phyloP scores from a whole-genome alignment of 1,140 invertebrate species.

The Helicoverpa zea region DNA sequence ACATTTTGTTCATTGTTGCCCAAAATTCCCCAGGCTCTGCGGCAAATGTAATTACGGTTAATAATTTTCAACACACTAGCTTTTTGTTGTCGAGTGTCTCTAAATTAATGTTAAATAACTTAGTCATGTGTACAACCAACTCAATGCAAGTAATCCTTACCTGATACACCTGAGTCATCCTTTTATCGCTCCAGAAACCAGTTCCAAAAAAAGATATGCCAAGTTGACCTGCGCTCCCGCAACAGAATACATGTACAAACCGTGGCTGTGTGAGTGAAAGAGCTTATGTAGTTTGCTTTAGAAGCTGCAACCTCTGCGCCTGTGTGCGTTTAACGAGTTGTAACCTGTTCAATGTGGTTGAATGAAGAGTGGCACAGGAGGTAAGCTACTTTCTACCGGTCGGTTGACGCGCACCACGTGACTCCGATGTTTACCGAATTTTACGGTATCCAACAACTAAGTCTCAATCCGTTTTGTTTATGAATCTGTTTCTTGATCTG shows the following conservation, averaged over 20 bases:
- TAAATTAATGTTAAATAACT: constrained; percentile 9
- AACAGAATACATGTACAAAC: constrained; percentile 44
- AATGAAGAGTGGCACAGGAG: constrained; percentile 82
- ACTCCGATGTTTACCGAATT: constrained; percentile 60
- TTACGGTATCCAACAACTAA: constrained; percentile 1
- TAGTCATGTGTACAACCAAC: constrained; percentile 7
- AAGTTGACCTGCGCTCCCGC: constrained; percentile 75
- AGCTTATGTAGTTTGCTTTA: constrained; percentile 40
- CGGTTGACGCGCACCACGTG: constrained; percentile 60
- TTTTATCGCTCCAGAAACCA: constrained; percentile 79
- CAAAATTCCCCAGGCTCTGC: constrained; percentile 26
- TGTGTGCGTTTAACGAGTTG: constrained; percentile 70
- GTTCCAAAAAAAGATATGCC: constrained; percentile 80
- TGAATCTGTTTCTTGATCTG: not conserved
- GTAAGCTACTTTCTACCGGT: constrained; percentile 83
- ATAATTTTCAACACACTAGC: constrained; percentile 14
- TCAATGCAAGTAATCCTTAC: constrained; percentile 35
- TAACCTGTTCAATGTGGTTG: constrained; percentile 79
- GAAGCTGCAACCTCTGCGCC: constrained; percentile 37
- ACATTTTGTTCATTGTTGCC: not conserved
- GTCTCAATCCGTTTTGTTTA: constrained; percentile 7
- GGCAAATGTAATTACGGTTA: constrained; percentile 18
- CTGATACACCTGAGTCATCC: constrained; percentile 72
- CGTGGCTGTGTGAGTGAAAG: constrained; percentile 45
- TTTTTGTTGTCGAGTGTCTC: not conserved